phyloP scores from a whole-genome alignment of 2,797 vertebrate species.

The Megaceryle alcyon region DNA sequence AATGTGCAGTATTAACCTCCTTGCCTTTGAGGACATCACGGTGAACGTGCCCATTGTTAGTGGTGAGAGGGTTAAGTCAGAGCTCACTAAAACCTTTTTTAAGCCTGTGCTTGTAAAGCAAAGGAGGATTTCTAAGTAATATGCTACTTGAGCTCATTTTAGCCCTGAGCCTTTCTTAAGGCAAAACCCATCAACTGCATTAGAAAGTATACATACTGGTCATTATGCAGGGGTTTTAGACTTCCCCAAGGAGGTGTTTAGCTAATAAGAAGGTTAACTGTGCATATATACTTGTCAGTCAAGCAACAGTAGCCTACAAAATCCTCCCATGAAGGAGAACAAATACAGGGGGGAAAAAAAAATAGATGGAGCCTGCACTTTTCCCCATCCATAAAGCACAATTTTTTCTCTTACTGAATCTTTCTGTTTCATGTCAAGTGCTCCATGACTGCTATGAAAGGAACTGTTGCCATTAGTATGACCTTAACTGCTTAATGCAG shows the following conservation, averaged over 20 bases:
- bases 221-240: neutral
- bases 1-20: neutral
- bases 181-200: constrained; percentile 34
- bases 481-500: neutral
- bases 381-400: neutral
- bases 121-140: constrained; percentile 10
- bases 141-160: constrained; percentile 9
- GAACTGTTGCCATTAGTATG: neutral
- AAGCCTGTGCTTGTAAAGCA: neutral
- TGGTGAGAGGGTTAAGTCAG: neutral
- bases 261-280: constrained; percentile 28
- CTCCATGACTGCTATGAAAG: neutral
- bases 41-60: rapidly evolving
- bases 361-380: neutral
- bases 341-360: neutral
- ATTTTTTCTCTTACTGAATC: neutral
- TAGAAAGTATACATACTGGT: neutral
- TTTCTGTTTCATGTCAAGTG: neutral
- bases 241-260: constrained; percentile 19
- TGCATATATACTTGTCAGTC: constrained; percentile 14
- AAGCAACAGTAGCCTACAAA: neutral
- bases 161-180: constrained; percentile 36
- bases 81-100: neutral
- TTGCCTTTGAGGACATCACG: neutral
- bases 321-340: neutral